Percentiles rank a stretch among this genome's conserved stretches.
Evolutionary conservation across 1,140 invertebrate species (phyloP).

Genomic region (Acromyrmex echinatior): DNA sequence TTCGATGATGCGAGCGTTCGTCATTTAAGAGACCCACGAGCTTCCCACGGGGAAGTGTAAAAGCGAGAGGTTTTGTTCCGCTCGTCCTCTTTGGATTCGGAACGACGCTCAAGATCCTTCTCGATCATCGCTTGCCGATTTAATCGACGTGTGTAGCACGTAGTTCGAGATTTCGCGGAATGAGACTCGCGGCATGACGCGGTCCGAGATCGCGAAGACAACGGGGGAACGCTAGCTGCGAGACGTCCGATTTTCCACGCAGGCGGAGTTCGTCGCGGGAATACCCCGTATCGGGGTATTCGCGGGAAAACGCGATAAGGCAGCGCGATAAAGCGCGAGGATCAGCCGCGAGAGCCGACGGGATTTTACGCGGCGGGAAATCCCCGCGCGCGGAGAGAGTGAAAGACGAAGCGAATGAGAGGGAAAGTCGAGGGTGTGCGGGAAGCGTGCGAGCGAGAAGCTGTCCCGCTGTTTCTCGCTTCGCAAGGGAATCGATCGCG

Average conservation of each 20-base stretch:
- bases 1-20: neutral
- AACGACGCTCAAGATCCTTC: neutral
- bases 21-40: neutral
- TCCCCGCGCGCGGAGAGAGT: conserved; percentile 35
- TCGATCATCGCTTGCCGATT: neutral
- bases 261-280: too few relatives aligned
- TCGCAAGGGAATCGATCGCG: conserved; percentile 29
- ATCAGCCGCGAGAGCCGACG: neutral
- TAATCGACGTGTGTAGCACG: neutral
- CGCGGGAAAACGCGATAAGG: conserved; percentile 5
- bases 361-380: conserved; percentile 1
- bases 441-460: neutral
- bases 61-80: neutral
- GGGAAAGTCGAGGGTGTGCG: conserved; percentile 32
- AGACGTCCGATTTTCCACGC: neutral
- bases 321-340: neutral
- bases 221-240: neutral
- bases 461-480: conserved; percentile 14
- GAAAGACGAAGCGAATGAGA: conserved; percentile 45
- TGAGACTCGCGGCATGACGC: neutral
- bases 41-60: neutral
- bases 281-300: neutral
- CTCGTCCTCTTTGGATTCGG: neutral
- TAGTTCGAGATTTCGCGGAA: neutral
- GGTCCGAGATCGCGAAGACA: neutral